A percentile compares a stretch with the other conserved stretches of the same genome.
phyloP scores from a whole-genome alignment of 92 coral and sea anemone genomes.

The Palythoa heliodiscus region DNA sequence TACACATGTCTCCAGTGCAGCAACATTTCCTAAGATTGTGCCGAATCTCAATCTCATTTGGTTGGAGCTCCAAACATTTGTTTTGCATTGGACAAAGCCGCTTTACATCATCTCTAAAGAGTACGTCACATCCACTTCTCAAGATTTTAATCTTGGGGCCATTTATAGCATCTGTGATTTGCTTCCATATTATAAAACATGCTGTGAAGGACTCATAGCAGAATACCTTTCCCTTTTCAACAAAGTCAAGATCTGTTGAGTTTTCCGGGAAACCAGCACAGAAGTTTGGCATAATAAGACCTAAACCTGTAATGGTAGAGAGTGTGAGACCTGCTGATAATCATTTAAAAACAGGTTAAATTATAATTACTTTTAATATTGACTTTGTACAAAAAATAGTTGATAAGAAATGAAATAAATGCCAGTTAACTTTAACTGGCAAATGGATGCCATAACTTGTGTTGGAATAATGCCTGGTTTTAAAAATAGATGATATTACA shows the following conservation, averaged over 20 bases:
- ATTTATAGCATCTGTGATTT: neutral
- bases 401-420: no score
- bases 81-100: neutral
- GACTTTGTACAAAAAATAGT: no score
- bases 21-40: neutral
- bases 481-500: no score
- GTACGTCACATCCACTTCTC: neutral
- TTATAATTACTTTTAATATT: no score
- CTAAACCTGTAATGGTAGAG: neutral
- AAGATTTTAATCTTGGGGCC: neutral
- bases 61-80: neutral
- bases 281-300: neutral
- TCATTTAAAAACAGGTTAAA: no score
- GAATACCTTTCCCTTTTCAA: conserved; percentile 4
- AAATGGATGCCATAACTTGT: no score
- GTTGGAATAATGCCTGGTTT: no score
- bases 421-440: no score
- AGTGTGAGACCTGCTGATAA: no score
- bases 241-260: neutral
- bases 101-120: neutral
- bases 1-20: conserved; percentile 1
- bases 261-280: neutral
- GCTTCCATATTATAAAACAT: neutral
- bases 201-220: neutral
- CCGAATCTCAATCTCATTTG: neutral